Evolutionary conservation across 2,888 invertebrate species (phyloP), one percentile per base, ranked within the genome.

Genomic region (Bruchidius siliquastri): DNA sequence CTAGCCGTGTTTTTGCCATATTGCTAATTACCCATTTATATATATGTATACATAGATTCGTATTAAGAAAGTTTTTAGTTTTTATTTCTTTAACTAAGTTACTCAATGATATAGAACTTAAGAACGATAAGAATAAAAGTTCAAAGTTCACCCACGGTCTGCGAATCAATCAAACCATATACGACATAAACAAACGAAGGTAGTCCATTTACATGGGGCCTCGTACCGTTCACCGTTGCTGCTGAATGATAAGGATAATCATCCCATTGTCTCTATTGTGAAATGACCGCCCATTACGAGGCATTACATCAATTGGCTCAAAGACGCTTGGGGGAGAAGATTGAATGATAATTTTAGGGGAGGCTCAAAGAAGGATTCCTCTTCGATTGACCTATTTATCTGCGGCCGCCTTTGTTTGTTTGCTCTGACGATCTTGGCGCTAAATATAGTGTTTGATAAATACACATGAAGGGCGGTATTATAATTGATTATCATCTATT

Each of bases 231-330:
- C 13, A 13, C 18, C 18, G 49, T 49, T 49, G 49, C 18, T 49
- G 3, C 3, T 49, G 49, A 49, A 49, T 49, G 49, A 49, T 49
- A 49, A 49, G 49, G 30, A 77, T 78, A 81, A 80, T 79, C 72
- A 79, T 77, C 73, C 77, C 76, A 80, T 81, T 80, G 81, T 79
- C 79, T 79, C 77, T 77, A 81, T 82, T 81, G 80, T 79, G 79
- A 75, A 81, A 82, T 82, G 80, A 80, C 77, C 22, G 77, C 77
- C 76, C 77, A 82, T 82, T 81, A 74, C 20, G 20, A 21, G 21
- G 69, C 74, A 72, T 74, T 74, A 71, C 22, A 71, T 21, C n/a
- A 73, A 68, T 71, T 73, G 26, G 20, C n/a, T n/a, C 69, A 69
- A 26, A 26, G 21, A 69, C 22, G 21, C 22, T 22, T 49, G 49